phyloP scores from a whole-genome alignment of 2,797 vertebrate genomes.

The Natrix natrix region DNA sequence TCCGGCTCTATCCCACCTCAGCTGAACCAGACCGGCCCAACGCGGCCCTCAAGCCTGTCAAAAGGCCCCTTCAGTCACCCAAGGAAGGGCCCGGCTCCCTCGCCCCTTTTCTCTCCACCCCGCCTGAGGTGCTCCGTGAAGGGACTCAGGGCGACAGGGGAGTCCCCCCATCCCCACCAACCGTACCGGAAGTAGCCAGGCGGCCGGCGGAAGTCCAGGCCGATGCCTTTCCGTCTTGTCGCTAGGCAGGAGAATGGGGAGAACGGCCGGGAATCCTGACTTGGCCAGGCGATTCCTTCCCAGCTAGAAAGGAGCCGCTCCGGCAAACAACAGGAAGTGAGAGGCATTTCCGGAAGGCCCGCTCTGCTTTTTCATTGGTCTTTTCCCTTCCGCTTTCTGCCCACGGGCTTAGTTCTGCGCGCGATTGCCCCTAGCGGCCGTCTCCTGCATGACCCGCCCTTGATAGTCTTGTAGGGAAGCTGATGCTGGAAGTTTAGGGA shows the following conservation, averaged over 20 bases:
- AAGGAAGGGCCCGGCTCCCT: neutral
- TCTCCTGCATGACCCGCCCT: neutral
- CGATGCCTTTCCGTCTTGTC: neutral
- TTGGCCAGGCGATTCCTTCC: neutral
- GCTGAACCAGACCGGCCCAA: neutral
- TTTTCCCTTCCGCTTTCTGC: neutral
- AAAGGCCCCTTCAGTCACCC: neutral
- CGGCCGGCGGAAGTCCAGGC: neutral
- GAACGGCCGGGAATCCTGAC: neutral
- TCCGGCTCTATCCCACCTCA: neutral
- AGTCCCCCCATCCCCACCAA: neutral
- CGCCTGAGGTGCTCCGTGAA: neutral
- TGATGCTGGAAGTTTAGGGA: neutral
- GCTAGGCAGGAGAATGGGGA: neutral
- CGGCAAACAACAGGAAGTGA: neutral
- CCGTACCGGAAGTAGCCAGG: neutral
- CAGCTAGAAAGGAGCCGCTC: neutral
- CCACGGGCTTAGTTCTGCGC: neutral
- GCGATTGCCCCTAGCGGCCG: neutral
- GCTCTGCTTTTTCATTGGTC: neutral
- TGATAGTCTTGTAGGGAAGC: neutral
- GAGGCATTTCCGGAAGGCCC: neutral
- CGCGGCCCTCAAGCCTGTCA: neutral
- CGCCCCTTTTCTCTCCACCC: neutral
- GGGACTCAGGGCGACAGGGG: neutral